A percentile compares a stretch with the other conserved stretches of the same genome.
These are phyloP conservation scores for Megaleporinus macrocephalus DNA, from an alignment of 2,113 vertebrate species.

Conservation along the genomic window DNA sequence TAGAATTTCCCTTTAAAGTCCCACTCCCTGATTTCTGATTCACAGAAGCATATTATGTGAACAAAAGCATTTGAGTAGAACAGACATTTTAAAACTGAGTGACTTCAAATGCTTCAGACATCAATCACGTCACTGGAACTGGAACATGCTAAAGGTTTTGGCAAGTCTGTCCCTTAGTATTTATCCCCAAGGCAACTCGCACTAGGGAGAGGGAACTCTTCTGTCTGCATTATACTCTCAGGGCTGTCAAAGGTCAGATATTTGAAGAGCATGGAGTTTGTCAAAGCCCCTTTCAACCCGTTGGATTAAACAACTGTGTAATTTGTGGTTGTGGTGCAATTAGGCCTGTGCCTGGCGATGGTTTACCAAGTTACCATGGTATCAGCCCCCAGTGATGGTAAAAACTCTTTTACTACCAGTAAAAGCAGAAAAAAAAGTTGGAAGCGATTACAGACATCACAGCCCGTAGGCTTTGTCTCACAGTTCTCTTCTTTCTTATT, in stretches of 20 bases:
- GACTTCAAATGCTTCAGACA: not conserved
- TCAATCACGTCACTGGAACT: not conserved
- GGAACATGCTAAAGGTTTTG: not conserved
- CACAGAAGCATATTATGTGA: no score
- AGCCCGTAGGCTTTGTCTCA: no score
- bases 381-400: no score
- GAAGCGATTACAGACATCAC: no score
- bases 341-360: not conserved
- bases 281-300: not conserved
- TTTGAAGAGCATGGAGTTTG: not conserved
- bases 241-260: conserved; percentile 26
- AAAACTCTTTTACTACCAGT: no score
- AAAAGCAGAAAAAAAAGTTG: no score
- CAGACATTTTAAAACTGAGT: not conserved
- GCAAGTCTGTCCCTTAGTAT: conserved; percentile 6
- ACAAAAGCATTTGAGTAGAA: not conserved
- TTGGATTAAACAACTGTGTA: conserved; percentile 12
- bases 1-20: no score
- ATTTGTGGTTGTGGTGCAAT: not conserved
- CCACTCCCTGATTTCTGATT: no score
- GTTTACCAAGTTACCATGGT: no score
- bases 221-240: conserved; percentile 29
- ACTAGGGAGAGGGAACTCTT: not conserved
- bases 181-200: not conserved
- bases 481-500: no score